Base-by-base conservation (phyloP, 2,113 vertebrate species). In the Catharus fuscescens region DNA sequence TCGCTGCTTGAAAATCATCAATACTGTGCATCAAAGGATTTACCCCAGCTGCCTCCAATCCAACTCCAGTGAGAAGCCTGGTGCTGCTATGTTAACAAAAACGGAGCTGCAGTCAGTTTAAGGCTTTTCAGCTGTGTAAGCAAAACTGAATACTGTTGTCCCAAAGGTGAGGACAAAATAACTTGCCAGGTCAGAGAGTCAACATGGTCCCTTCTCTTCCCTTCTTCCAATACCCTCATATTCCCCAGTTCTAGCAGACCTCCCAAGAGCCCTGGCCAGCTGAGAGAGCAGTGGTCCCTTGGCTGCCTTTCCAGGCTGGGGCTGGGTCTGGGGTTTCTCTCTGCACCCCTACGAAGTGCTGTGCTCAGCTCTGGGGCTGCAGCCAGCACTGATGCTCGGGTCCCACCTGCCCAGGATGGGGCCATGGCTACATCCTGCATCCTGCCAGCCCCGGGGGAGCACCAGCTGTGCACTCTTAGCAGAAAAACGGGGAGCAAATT, bases 81-180 rank as follows among this genome's bases (percentile, higher is more conserved):
- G 50, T 69, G 48, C 29, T 66, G 53, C 59, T 73, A 8, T 40
- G n/a, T 60, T 65, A 77, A 86, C n/a, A 64, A 60, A 88, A 91
- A 38, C 0, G 2, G 31, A 73, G 16, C 24, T 77, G 80, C 14
- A 48, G 31, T 15, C 50, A 54, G 4, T 67, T 72, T 48, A 80
- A 93, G 56, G 31, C 20, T 89, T 95, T 94, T 89, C 84, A 86
- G 77, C 64, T 84, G 69, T 70, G 56, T 78, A 84, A 94, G 84
- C 64, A 84, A 84, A 87, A 70, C 40, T 25, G 54, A 80, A 93
- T 45, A 69, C 24, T 61, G 17, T 28, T 89, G 80, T 50, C 45
- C 78, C 47, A 70, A 91, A 83, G 45, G 24, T 67, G 40, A 65
- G 19, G 23, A n/a, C 60, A 77, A 89, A 93, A 84, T n/a, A 70